phyloP scores from a whole-genome alignment of 2,888 invertebrate genomes.

The Epistrophella euchroma region DNA sequence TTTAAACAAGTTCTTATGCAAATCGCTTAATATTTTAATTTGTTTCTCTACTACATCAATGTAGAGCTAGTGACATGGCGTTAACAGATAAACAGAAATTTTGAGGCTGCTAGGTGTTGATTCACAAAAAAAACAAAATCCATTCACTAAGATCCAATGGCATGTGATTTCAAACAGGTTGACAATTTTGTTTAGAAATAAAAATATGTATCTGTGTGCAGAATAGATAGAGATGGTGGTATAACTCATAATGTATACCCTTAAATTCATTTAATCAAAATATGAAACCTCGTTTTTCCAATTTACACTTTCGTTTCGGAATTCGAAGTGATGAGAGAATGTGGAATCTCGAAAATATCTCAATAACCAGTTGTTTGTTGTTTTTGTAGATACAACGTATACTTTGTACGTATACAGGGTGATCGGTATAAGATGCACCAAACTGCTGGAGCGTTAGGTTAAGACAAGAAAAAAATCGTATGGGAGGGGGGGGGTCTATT shows the following conservation, averaged over 20 bases:
- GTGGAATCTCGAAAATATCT: slow-evolving; percentile 35
- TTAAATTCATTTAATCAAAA: slow-evolving; percentile 49
- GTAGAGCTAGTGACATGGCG: slow-evolving; percentile 16
- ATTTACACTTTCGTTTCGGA: slow-evolving; percentile 59
- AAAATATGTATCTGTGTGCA: neutral
- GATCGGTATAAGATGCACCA: no score
- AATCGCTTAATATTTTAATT: neutral
- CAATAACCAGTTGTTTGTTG: slow-evolving; percentile 50
- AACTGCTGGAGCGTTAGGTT: no score
- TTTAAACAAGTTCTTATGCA: slow-evolving; percentile 26
- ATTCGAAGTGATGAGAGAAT: slow-evolving; percentile 22
- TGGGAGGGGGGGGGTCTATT: no score
- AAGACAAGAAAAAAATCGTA: no score
- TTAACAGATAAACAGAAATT: neutral
- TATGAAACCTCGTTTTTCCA: slow-evolving; percentile 34
- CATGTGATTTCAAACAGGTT: slow-evolving; percentile 46
- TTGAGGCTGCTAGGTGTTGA: neutral
- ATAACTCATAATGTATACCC: slow-evolving; percentile 8
- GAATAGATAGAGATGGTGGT: neutral
- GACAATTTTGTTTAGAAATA: neutral
- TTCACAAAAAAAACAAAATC: slow-evolving; percentile 21
- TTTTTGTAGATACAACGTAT: neutral
- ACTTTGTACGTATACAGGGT: no score
- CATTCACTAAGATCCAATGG: slow-evolving; percentile 9
- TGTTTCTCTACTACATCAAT: slow-evolving; percentile 9